Conservation (phyloP, 2,113 vertebrate genomes). For the Hippocampus guttulatus region DNA sequence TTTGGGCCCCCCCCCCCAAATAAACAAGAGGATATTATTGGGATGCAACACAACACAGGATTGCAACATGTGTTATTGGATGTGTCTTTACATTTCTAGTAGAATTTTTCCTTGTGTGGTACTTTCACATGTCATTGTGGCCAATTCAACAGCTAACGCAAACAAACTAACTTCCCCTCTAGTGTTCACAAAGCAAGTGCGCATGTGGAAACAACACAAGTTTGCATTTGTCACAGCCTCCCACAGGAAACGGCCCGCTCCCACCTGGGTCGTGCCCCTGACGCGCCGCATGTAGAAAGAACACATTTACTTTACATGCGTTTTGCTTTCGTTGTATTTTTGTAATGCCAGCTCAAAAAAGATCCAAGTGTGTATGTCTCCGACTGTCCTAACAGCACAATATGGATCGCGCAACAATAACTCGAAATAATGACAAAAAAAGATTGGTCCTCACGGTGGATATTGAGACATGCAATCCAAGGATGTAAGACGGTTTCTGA, state of each 20-base stretch:
- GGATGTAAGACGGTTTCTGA: too few relatives aligned
- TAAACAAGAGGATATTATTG: background rate
- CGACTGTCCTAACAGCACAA: too few relatives aligned
- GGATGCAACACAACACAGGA: background rate
- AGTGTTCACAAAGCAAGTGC: conserved; percentile 24
- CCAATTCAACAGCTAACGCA: conserved; percentile 37
- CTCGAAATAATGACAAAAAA: too few relatives aligned
- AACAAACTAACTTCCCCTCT: conserved; percentile 39
- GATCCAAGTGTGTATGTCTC: too few relatives aligned
- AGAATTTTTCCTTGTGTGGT: conserved; percentile 1
- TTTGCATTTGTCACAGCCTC: conserved; percentile 9
- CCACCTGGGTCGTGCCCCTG: background rate
- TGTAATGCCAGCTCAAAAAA: too few relatives aligned
- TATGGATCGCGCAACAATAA: too few relatives aligned
- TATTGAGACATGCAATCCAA: too few relatives aligned
- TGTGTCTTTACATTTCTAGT: background rate
- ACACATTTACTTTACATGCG: background rate
- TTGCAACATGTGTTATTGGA: background rate
- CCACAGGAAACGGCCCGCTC: conserved; percentile 16
- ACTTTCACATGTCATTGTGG: conserved; percentile 13
- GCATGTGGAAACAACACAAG: conserved; percentile 12
- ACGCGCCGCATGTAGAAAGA: background rate
- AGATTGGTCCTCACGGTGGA: too few relatives aligned
- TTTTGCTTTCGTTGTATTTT: too few relatives aligned
- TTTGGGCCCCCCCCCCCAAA: background rate